phyloP scores from a whole-genome alignment of 1,140 invertebrate genomes.

The Calliphora vicina region DNA sequence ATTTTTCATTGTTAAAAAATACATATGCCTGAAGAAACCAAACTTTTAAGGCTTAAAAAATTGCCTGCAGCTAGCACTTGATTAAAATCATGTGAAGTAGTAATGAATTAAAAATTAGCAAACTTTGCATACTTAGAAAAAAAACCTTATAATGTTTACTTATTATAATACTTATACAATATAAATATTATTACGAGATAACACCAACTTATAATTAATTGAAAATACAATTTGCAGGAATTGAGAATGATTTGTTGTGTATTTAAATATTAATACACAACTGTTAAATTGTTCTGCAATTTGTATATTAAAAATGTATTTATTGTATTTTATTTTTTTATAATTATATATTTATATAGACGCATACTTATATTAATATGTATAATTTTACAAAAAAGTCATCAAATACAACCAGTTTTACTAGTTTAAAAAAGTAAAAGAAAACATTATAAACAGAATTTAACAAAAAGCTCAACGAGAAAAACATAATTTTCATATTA shows the following conservation, averaged over 20 bases:
- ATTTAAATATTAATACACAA: neutral
- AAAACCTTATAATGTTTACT: too few species aligned
- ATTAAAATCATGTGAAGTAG: too few species aligned
- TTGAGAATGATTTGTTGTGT: neutral
- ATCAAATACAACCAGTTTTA: conserved; percentile 35
- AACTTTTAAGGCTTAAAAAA: too few species aligned
- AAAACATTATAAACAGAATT: neutral
- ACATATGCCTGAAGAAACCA: too few species aligned
- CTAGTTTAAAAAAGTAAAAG: conserved; percentile 14
- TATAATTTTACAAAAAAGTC: conserved; percentile 7
- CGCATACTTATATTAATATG: conserved; percentile 22
- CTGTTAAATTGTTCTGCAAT: neutral
- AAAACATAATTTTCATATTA: neutral
- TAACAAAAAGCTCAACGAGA: conserved; percentile 14
- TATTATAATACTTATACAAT: too few species aligned
- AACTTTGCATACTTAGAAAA: too few species aligned
- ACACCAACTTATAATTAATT: conserved; percentile 20
- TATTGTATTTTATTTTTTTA: neutral
- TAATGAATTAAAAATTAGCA: too few species aligned
- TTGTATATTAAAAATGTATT: too few species aligned
- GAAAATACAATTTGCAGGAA: neutral
- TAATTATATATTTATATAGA: conserved; percentile 15
- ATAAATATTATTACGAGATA: neutral
- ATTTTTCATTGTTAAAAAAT: too few species aligned
- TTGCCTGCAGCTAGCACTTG: too few species aligned